These are phyloP conservation scores for Otocyon megalotis DNA, from an alignment of 2,113 vertebrate genomes.

Conservation along the genomic window DNA sequence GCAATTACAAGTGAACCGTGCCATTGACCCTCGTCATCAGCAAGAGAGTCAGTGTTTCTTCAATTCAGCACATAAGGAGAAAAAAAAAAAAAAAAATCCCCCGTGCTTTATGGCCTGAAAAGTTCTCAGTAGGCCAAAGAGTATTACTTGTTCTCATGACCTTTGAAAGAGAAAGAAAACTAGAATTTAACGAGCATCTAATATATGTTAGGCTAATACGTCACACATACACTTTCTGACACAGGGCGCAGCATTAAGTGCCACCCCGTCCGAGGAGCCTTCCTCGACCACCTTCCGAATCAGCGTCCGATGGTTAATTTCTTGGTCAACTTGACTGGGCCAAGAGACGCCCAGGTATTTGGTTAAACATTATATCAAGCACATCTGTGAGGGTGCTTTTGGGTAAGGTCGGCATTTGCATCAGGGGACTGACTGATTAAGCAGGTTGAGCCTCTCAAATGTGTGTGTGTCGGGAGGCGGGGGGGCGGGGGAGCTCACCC, in stretches of 20 bases:
- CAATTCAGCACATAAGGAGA: background rate
- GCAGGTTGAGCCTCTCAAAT: background rate
- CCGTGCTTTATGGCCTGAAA: background rate
- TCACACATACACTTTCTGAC: background rate
- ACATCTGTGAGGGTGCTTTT: background rate
- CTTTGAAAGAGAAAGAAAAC: background rate
- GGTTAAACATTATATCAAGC: background rate
- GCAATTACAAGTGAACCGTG: constrained; percentile 66
- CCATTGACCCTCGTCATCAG: background rate
- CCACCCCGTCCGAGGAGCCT: background rate
- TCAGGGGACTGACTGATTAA: background rate
- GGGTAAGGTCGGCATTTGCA: background rate
- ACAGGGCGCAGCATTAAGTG: background rate
- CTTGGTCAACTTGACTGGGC: background rate
- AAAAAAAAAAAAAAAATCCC: background rate
- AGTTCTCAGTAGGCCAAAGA: constrained; percentile 1
- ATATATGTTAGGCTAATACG: background rate
- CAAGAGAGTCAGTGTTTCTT: constrained; percentile 34
- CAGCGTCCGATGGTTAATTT: background rate
- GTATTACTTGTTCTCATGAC: background rate
- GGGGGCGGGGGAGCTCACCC: background rate
- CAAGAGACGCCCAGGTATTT: background rate
- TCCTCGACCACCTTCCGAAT: background rate
- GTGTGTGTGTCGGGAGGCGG: too few relatives aligned
- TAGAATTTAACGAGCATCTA: background rate